Evolutionary conservation across 2,113 vertebrate species (phyloP).

Genomic region (Melanerpes aurifrons): DNA sequence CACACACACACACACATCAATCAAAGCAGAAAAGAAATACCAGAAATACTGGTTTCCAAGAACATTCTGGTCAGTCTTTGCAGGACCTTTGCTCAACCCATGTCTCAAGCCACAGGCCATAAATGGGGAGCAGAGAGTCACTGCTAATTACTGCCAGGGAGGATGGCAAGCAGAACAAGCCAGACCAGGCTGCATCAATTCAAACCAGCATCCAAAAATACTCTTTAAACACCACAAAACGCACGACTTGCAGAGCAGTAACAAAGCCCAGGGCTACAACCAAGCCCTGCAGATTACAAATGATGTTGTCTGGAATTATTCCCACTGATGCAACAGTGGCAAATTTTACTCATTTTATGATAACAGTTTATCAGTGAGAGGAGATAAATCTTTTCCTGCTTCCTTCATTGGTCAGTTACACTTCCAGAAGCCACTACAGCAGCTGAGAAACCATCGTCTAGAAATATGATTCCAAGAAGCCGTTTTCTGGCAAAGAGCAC

Average conservation of each 20-base stretch:
- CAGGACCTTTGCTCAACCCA: background rate
- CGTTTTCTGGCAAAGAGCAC: background rate
- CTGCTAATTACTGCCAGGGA: background rate
- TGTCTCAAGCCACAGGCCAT: background rate
- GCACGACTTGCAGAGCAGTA: too few species aligned
- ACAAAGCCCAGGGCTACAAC: background rate
- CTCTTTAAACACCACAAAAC: background rate
- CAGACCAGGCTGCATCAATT: background rate
- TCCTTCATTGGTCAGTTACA: background rate
- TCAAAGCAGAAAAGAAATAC: background rate
- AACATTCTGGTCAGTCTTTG: background rate
- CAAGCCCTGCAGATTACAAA: background rate
- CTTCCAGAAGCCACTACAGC: background rate
- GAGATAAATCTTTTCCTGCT: background rate
- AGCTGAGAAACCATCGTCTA: background rate
- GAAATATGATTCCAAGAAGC: background rate
- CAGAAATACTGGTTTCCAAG: background rate
- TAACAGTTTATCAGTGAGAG: background rate
- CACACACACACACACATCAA: too few species aligned
- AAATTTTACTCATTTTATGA: background rate
- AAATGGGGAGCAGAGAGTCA: background rate
- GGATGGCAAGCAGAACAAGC: background rate
- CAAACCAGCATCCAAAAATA: background rate
- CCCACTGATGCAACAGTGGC: background rate
- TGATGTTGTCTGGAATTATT: background rate